phyloP scores from a whole-genome alignment of 2,797 vertebrate species.

The Setipinna tenuifilis region DNA sequence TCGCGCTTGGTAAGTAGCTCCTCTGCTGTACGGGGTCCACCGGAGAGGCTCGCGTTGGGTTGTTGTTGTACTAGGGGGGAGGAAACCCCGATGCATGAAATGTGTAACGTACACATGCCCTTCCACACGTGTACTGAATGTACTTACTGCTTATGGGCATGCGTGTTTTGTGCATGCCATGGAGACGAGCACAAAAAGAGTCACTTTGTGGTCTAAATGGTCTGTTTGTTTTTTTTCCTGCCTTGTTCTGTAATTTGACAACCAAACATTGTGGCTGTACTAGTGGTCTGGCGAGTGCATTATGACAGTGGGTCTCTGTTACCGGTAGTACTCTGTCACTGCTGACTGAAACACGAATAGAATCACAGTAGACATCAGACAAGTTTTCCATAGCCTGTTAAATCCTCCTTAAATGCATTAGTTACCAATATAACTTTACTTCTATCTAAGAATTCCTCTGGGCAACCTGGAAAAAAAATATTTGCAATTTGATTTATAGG shows the following conservation, averaged over 20 bases:
- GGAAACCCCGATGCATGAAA: neutral
- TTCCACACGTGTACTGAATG: neutral
- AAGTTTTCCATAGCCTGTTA: neutral
- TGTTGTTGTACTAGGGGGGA: neutral
- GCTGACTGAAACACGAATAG: neutral
- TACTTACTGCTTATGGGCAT: neutral
- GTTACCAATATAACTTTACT: neutral
- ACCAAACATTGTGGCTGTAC: neutral
- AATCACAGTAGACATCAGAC: neutral
- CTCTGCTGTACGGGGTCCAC: neutral
- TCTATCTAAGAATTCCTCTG: too few species aligned
- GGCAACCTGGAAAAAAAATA: too few species aligned
- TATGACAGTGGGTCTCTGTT: neutral
- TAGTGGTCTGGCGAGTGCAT: neutral
- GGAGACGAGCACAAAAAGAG: neutral
- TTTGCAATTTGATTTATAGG: too few species aligned
- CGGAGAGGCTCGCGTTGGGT: neutral
- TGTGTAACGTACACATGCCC: neutral
- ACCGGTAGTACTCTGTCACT: neutral
- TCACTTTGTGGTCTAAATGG: neutral
- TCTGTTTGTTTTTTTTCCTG: neutral
- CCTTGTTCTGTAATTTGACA: neutral
- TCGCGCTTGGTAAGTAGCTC: constrained; percentile 66
- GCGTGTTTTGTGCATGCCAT: neutral
- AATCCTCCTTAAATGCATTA: too few species aligned